Conservation (phyloP, 2,888 invertebrate genomes). For the Pterostichus niger region DNA sequence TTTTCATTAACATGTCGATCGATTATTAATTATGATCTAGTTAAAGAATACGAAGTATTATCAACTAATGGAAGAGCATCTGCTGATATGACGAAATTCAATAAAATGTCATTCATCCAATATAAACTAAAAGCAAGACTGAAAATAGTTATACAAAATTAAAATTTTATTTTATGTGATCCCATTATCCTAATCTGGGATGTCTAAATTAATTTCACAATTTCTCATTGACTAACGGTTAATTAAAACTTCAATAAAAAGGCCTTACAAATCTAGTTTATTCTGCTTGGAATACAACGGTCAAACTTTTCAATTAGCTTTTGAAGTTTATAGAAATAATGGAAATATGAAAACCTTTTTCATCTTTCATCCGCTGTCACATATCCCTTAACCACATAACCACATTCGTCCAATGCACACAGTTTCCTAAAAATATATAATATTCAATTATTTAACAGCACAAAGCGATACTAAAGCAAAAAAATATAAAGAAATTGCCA, state of each 20-base stretch:
- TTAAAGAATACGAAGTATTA: too few species aligned
- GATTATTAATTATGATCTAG: too few species aligned
- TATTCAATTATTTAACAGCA: neutral
- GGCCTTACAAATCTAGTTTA: conserved; percentile 19
- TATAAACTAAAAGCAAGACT: too few species aligned
- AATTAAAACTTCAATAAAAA: conserved; percentile 23
- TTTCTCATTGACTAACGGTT: conserved; percentile 14
- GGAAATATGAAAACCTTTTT: conserved; percentile 9
- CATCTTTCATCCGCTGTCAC: conserved; percentile 22
- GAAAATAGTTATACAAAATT: too few species aligned
- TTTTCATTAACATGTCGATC: too few species aligned
- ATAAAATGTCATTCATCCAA: too few species aligned
- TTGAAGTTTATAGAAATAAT: conserved; percentile 13
- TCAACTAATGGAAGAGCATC: too few species aligned
- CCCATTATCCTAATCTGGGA: conserved; percentile 9
- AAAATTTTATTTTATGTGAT: conserved; percentile 15
- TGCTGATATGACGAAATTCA: too few species aligned
- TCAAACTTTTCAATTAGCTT: conserved; percentile 36
- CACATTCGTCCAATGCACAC: neutral
- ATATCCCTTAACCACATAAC: conserved; percentile 28
- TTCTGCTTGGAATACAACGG: neutral
- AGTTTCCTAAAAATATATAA: too few species aligned
- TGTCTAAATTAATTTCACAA: conserved; percentile 20
- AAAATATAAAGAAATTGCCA: neutral
- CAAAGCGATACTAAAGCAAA: neutral